Evolutionary conservation across 2,797 vertebrate species (phyloP), one percentile per base, ranked within the genome.

Genomic region (Lagocephalus sceleratus): DNA sequence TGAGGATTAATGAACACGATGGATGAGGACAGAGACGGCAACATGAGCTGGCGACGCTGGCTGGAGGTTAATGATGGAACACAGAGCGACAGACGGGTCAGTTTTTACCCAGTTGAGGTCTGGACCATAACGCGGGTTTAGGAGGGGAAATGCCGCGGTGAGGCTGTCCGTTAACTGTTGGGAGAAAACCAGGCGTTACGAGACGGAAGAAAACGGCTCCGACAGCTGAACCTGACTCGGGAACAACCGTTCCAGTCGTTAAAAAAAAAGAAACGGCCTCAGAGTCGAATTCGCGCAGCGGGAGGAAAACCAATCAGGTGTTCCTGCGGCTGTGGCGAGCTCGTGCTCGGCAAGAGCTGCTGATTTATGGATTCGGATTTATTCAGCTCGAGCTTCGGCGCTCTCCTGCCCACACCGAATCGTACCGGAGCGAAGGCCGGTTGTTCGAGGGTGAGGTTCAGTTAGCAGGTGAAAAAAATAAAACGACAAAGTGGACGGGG

Each of bases 121-220:
- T 56, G 82, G 79, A 75, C 89, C 88, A 88, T 50, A 78, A 23
- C 60, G 78, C 82, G 1, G 69, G 83, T 87, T 81, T 89, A 54
- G 87, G 83, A 1, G 68, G 76, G 65, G 81, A 71, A 26, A 85
- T 22, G 71, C 88, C 87, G 68, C 84, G 88, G 65, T 83, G 87
- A 5, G 73, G 84, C 39, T 89, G 81, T 65, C 89, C 80, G 5
- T 88, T 85, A 20, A 77, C 90, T 92, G 90, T 83, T 17, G 85
- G 81, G 75, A 86, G 71, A 89, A 78, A 79, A 86, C 23, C 46
- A 52, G 71, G 57, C 2, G 58, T 90, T 87, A 90, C 2, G 50
- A 51, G 50, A 48, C 56, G 57, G 64, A 69, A 66, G 56, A 62
- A 51, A 57, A 45, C 9, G 61, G 32, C 26, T 56, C 51, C 47